phyloP scores from a whole-genome alignment of 1,140 invertebrate genomes.

The Drosophila chauvacae region DNA sequence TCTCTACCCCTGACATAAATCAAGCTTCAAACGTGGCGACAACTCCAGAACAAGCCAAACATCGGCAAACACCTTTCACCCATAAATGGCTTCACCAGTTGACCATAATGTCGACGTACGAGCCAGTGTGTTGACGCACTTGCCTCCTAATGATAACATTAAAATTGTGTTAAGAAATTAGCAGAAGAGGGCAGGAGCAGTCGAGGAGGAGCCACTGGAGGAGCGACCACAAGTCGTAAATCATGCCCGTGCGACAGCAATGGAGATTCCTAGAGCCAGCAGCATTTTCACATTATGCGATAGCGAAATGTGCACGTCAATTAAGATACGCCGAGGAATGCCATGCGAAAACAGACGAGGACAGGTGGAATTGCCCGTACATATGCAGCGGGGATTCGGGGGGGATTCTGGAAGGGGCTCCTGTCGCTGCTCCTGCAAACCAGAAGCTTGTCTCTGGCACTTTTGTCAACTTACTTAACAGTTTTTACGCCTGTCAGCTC shows the following conservation, averaged over 20 bases:
- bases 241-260: slow-evolving; percentile 60
- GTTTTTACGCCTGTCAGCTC: slow-evolving; percentile 83
- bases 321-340: slow-evolving; percentile 81
- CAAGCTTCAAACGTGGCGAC: slow-evolving; percentile 72
- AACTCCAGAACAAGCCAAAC: slow-evolving; percentile 35
- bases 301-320: slow-evolving; percentile 83
- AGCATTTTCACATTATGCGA: slow-evolving; percentile 82
- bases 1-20: slow-evolving; percentile 51
- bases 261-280: slow-evolving; percentile 56
- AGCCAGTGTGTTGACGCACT: slow-evolving; percentile 60
- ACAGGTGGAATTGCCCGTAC: slow-evolving; percentile 70
- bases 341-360: slow-evolving; percentile 51
- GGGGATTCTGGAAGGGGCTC: neutral
- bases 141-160: slow-evolving; percentile 81
- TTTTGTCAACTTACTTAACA: slow-evolving; percentile 83
- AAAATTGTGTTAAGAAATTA: slow-evolving; percentile 84
- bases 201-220: slow-evolving; percentile 3
- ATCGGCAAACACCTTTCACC: slow-evolving; percentile 63
- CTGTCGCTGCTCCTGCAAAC: slow-evolving; percentile 44
- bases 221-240: slow-evolving; percentile 62
- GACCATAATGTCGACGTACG: slow-evolving; percentile 51
- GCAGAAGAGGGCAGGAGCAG: slow-evolving; percentile 28
- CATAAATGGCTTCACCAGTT: slow-evolving; percentile 63
- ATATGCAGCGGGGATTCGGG: neutral
- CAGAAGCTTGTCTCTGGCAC: slow-evolving; percentile 66